Base-by-base conservation (phyloP, 2,888 invertebrate species). In the Dicyrtoma fusca region DNA sequence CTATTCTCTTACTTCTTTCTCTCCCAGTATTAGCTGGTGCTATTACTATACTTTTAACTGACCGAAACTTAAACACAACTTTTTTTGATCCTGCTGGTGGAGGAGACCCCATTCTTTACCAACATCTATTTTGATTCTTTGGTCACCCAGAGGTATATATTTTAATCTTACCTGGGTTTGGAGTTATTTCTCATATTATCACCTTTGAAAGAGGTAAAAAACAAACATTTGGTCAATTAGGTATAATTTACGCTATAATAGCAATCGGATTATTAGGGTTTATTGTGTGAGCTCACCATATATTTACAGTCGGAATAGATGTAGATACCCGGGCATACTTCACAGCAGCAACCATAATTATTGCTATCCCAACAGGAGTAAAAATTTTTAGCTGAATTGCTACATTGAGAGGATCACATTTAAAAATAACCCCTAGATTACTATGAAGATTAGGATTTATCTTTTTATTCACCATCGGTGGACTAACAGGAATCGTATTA, bases 101-200 rank as follows among this genome's bases (percentile, higher is more conserved):
- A 34, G 92, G 92, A 69, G 92, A 92, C 71, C 92, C 91, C 1
- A 88, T 92, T 85, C 80, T 92, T 80, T 92, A 90, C 69, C 91
- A 92, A 88, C 91, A 92, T 83, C 85, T 92, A 87, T 92, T 93
- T 85, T 92, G 92, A 89, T 92, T 92, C 86, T 93, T 92, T 88
- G 92, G 92, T 0, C 92, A 92, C 71, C 92, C 92, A 11, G 92
- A 92, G 88, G 91, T 92, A 76, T 93, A 92, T 85, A 91, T 92
- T 90, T 85, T 92, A 86, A 92, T 92, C 89, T 82, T 92, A 81
- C 91, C 91, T 0, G 91, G 89, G 84, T 92, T 92, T 87, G 91
- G 92, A 0, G 88, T 92, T 86, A 89, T 92, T 83, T 91, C 90
- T 0, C 91, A 92, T 83, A 89, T 91, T 86, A 88, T 92, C 84